Evolutionary conservation across 2,888 invertebrate species (phyloP).

Genomic region (Amphimallon solstitiale): DNA sequence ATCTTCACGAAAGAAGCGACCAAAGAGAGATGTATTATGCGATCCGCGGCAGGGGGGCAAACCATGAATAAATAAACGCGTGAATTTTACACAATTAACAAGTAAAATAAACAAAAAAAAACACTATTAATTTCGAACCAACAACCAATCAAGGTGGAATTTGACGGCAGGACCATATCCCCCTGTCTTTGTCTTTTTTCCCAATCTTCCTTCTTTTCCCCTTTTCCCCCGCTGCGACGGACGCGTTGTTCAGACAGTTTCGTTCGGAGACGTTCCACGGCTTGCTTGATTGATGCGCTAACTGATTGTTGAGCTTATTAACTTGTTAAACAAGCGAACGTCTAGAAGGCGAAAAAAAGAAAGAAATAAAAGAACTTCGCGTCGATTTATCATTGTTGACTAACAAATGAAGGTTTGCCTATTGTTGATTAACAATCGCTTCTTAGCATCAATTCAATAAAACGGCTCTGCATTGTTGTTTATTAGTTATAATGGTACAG

Average conservation of each 20-base stretch:
- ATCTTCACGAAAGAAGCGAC: constrained; percentile 54
- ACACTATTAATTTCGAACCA: constrained; percentile 62
- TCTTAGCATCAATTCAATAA: constrained; percentile 54
- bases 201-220: constrained; percentile 19
- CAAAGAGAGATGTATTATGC: constrained; percentile 61
- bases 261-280: constrained; percentile 42
- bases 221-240: too few species aligned
- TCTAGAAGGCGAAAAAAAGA: too few species aligned
- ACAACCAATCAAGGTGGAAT: constrained; percentile 63
- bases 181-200: constrained; percentile 34
- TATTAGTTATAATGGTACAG: constrained; percentile 53
- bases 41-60: constrained; percentile 60
- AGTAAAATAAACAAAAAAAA: constrained; percentile 64
- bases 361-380: constrained; percentile 49
- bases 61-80: constrained; percentile 65
- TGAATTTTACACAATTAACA: constrained; percentile 66
- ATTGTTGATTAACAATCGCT: constrained; percentile 60
- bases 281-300: constrained; percentile 62
- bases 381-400: constrained; percentile 59
- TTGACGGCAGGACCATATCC: constrained; percentile 56
- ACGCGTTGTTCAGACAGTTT: not conserved
- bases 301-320: constrained; percentile 64
- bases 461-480: constrained; percentile 51
- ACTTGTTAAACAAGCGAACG: constrained; percentile 62
- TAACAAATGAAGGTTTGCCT: constrained; percentile 58